These are phyloP conservation scores for Ceraclea dissimilis DNA, from an alignment of 2,888 invertebrate genomes.

Conservation along the genomic window DNA sequence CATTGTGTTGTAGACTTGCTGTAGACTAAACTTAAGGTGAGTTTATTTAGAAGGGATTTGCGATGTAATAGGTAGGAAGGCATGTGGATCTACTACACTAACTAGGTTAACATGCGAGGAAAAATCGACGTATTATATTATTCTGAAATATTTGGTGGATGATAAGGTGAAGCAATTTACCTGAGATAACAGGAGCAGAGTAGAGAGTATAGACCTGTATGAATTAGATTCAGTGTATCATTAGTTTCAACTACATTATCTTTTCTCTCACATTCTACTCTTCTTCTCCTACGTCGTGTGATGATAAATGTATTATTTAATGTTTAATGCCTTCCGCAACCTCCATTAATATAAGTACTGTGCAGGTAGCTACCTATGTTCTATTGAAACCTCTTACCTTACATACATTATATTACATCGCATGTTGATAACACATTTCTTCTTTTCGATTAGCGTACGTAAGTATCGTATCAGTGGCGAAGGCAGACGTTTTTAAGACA, in stretches of 20 bases:
- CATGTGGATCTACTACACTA: background rate
- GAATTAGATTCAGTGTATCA: no score
- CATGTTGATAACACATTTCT: no score
- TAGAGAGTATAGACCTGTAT: background rate
- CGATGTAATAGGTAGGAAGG: background rate
- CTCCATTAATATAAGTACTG: no score
- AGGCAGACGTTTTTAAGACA: no score
- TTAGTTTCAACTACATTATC: background rate
- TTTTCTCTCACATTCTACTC: background rate
- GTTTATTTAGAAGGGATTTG: background rate
- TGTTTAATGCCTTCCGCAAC: background rate
- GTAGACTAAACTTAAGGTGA: background rate
- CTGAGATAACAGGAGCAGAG: conserved; percentile 4
- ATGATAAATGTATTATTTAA: conserved; percentile 4
- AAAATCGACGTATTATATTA: background rate
- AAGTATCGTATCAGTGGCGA: no score
- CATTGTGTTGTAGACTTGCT: no score
- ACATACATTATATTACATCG: no score
- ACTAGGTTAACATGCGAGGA: background rate
- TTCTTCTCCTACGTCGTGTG: background rate
- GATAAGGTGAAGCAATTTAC: conserved; percentile 6
- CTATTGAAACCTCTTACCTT: no score
- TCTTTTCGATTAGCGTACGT: no score
- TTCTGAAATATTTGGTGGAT: background rate
- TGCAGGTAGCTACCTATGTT: no score